Percentiles rank a stretch among this genome's conserved stretches.
These are phyloP conservation scores for Ptychobarbus kaznakovi DNA, from an alignment of 2,797 vertebrate genomes.

Conservation along the genomic window DNA sequence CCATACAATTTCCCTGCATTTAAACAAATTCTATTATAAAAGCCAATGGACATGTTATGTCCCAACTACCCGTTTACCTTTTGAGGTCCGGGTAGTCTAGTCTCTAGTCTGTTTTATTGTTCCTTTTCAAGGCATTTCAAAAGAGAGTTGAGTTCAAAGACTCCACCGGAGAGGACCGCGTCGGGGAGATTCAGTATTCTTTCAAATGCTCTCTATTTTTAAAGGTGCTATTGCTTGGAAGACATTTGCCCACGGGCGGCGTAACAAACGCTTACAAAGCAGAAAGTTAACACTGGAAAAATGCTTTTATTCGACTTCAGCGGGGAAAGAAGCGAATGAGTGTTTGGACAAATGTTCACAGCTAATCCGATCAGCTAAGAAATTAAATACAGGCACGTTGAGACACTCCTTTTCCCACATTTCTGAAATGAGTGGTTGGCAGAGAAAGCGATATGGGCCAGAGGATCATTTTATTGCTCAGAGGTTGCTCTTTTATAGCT, in stretches of 20 bases:
- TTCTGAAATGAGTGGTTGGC: slow-evolving; percentile 14
- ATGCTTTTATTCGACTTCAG: slow-evolving; percentile 56
- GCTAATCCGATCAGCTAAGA: slow-evolving; percentile 36
- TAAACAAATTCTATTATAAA: not conserved
- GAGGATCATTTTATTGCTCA: not conserved
- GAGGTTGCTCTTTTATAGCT: not conserved
- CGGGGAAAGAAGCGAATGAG: not conserved
- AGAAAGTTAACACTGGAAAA: slow-evolving; percentile 47
- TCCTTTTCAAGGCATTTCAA: slow-evolving; percentile 58
- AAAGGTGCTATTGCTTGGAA: slow-evolving; percentile 54
- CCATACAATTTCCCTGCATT: not conserved
- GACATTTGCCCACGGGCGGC: slow-evolving; percentile 42
- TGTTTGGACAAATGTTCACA: slow-evolving; percentile 44
- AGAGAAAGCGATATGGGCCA: not conserved
- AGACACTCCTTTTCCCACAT: slow-evolving; percentile 20
- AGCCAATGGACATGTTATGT: not conserved
- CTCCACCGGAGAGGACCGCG: slow-evolving; percentile 42
- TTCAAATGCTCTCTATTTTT: slow-evolving; percentile 55
- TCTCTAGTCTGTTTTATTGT: slow-evolving; percentile 55
- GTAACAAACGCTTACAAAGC: slow-evolving; percentile 49
- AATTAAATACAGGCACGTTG: slow-evolving; percentile 35
- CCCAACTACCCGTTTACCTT: slow-evolving; percentile 14
- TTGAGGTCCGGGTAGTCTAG: slow-evolving; percentile 53
- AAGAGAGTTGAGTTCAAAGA: slow-evolving; percentile 59
- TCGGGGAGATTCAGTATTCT: slow-evolving; percentile 46